Conservation (phyloP, 2,888 invertebrate genomes). For the Pristionchus arcanus region DNA sequence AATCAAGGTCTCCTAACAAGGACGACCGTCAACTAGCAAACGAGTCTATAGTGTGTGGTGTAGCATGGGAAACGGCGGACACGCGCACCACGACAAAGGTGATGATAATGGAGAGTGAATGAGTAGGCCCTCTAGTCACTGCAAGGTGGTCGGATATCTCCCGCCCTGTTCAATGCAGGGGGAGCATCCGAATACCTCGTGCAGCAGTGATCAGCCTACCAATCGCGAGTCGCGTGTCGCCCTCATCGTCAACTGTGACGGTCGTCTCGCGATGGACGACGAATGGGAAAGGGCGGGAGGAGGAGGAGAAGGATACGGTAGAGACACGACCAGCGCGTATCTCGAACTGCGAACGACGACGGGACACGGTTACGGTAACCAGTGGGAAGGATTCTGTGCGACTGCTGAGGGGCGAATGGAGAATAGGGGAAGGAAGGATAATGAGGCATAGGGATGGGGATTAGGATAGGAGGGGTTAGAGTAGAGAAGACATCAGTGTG, state of each 20-base stretch:
- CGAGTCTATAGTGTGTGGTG: slow-evolving; percentile 7
- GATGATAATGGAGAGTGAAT: slow-evolving; percentile 51
- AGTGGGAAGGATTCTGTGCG: not conserved
- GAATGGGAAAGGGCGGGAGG: not conserved
- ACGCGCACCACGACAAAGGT: slow-evolving; percentile 44
- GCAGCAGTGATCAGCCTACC: slow-evolving; percentile 43
- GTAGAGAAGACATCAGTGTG: slow-evolving; percentile 12
- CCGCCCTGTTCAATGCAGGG: not conserved
- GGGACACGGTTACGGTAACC: slow-evolving; percentile 31
- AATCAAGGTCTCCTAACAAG: slow-evolving; percentile 32
- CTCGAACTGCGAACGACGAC: slow-evolving; percentile 49
- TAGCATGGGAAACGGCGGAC: slow-evolving; percentile 33
- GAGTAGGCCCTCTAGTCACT: slow-evolving; percentile 35
- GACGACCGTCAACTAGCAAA: slow-evolving; percentile 48
- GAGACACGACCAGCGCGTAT: slow-evolving; percentile 47
- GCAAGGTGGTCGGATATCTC: slow-evolving; percentile 53
- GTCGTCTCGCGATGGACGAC: slow-evolving; percentile 16
- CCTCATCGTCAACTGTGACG: slow-evolving; percentile 38
- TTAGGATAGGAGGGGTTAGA: not conserved
- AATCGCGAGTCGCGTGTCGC: slow-evolving; percentile 52
- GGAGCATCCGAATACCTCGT: slow-evolving; percentile 49
- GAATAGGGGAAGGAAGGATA: slow-evolving; percentile 1
- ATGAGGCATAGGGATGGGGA: not conserved
- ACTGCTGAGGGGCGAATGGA: slow-evolving; percentile 30
- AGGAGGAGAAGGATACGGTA: not conserved